phyloP scores from a whole-genome alignment of 2,888 invertebrate species.

The Drosophila yooni region DNA sequence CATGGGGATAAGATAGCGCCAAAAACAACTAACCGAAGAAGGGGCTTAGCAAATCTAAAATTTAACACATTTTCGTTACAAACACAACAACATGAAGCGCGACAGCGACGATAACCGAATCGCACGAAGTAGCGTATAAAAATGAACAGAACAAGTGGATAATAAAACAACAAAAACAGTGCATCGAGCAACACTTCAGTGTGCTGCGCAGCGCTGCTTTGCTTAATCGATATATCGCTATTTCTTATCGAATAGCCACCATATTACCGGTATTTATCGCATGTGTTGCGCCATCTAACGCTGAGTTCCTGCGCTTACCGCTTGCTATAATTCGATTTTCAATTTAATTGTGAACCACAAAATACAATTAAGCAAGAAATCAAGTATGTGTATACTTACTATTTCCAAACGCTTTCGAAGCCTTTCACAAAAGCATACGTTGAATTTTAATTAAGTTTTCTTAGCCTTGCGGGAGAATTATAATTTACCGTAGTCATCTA shows the following conservation, averaged over 20 bases:
- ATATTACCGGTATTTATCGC: slow-evolving; percentile 6
- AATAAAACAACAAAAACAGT: slow-evolving; percentile 29
- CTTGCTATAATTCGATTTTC: neutral
- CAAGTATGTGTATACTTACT: neutral
- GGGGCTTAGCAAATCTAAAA: slow-evolving; percentile 4
- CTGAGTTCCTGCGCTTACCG: fast-evolving
- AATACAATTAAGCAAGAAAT: neutral
- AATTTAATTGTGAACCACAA: neutral
- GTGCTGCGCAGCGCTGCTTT: slow-evolving; percentile 20
- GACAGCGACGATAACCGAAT: slow-evolving; percentile 37
- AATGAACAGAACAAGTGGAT: slow-evolving; percentile 53
- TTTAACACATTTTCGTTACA: slow-evolving; percentile 20
- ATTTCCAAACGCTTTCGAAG: neutral
- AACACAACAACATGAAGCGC: slow-evolving; percentile 16
- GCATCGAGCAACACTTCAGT: slow-evolving; percentile 23
- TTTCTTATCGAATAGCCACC: slow-evolving; percentile 7
- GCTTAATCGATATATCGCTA: slow-evolving; percentile 24
- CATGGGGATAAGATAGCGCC: slow-evolving; percentile 1
- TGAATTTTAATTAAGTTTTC: neutral
- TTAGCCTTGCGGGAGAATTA: neutral
- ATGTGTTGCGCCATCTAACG: slow-evolving; percentile 19
- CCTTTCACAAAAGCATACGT: neutral
- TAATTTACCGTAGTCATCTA: neutral
- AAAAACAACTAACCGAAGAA: slow-evolving; percentile 10
- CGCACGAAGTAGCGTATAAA: slow-evolving; percentile 48